These are phyloP conservation scores for Lagorchestes hirsutus DNA, from an alignment of 2,797 vertebrate genomes.

Conservation along the genomic window DNA sequence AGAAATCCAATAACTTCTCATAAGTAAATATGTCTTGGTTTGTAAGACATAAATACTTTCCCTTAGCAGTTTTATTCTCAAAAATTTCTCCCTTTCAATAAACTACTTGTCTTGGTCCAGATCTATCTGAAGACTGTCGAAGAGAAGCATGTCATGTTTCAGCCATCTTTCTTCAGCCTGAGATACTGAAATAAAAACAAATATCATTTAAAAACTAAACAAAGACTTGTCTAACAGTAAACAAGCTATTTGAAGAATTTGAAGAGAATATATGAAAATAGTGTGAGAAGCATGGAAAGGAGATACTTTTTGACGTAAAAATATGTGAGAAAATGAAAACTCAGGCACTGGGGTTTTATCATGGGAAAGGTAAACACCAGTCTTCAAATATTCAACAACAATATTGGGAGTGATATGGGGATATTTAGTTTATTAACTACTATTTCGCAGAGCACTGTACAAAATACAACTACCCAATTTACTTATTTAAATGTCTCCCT, in stretches of 20 bases:
- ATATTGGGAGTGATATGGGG: background rate
- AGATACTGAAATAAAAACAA: background rate
- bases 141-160: background rate
- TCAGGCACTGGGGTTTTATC: background rate
- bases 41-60: slow-evolving; percentile 11
- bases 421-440: background rate
- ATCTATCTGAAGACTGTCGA: background rate
- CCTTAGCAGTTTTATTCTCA: background rate
- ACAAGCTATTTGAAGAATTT: background rate
- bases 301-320: background rate
- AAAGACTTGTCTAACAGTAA: background rate
- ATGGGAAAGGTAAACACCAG: slow-evolving; percentile 17
- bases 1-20: background rate
- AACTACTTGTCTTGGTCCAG: background rate
- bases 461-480: slow-evolving; percentile 8
- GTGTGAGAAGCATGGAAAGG: background rate
- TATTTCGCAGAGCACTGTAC: background rate
- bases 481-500: background rate
- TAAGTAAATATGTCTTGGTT: slow-evolving; percentile 20
- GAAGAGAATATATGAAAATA: slow-evolving; percentile 3
- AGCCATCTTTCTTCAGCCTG: background rate
- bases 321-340: slow-evolving; percentile 28
- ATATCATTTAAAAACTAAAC: slow-evolving; percentile 22
- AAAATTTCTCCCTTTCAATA: slow-evolving; percentile 10
- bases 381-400: background rate